Base-by-base conservation (phyloP, 2,797 vertebrate genomes). In the Pantherophis alleghaniensis region DNA sequence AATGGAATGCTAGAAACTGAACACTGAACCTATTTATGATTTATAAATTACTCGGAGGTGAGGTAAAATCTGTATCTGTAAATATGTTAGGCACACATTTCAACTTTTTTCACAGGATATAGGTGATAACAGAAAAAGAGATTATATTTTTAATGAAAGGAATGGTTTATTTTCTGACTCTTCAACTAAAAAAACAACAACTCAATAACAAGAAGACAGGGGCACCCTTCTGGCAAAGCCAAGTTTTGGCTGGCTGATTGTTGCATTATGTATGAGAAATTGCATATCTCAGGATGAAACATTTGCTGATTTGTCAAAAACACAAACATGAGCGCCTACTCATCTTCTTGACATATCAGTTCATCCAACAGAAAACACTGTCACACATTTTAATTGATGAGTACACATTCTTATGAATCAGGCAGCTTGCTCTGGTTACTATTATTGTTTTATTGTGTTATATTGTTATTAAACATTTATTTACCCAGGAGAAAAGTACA, bases 271-370 rank as follows among this genome's bases (percentile, higher is more conserved):
- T 98, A 98, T 98, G 98, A 98, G 98, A 94, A 0, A 47, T 86
- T 95, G 97, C 98, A 96, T 98, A 98, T 98, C 97, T 98, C 97
- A 97, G 98, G 98, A 98, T 98, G 97, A 98, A 98, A 98, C 98
- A 98, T 98, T 98, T 98, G 98, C 98, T 98, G 98, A 98, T 99
- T 98, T 98, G 98, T 98, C 98, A 98, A 98, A 98, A 98, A 98
- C 98, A 97, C 97, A 98, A 98, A 97, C 98, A 97, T 88, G 97
- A 98, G 98, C 97, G 98, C 97, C 97, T 98, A 98, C 98, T 98
- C 97, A 98, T 98, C 98, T 98, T 98, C 97, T 97, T 98, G 98
- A 98, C 98, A 98, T 96, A 97, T 95, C 92, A 98, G 98, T 97
- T 98, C 97, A 98, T 97, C 96, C 97, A 96, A 97, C 96, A 94